phyloP scores from a whole-genome alignment of 2,888 invertebrate genomes.

The Calliphora vomitoria region DNA sequence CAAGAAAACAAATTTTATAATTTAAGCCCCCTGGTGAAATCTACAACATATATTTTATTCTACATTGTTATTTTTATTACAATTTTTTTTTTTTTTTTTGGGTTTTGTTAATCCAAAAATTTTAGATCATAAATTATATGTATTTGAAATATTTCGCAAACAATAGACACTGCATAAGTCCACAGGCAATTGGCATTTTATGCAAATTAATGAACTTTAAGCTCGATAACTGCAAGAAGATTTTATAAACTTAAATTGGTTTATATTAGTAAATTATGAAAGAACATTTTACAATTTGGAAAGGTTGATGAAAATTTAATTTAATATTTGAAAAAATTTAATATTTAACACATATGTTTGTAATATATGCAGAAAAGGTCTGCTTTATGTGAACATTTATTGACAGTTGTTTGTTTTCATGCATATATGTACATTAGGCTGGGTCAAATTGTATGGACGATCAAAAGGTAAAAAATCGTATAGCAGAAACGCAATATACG shows the following conservation, averaged over 20 bases:
- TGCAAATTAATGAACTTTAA: neutral
- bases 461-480: no score
- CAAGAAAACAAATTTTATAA: neutral
- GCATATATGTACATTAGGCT: no score
- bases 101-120: neutral
- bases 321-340: no score
- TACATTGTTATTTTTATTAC: neutral
- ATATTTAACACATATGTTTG: no score
- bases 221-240: neutral
- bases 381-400: no score
- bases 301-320: no score
- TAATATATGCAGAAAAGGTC: no score
- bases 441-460: no score
- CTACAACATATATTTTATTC: neutral
- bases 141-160: neutral
- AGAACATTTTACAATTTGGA: no score
- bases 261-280: neutral
- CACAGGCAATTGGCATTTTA: neutral
- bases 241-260: neutral
- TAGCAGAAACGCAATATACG: no score
- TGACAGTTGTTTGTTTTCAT: no score
- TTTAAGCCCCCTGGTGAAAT: neutral
- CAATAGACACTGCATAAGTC: neutral
- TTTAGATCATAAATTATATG: neutral
- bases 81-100: no score